A percentile compares a stretch with the other conserved stretches of the same genome.
phyloP scores from a whole-genome alignment of 2,888 invertebrate genomes.

The Scelioninae gen. 1 region DNA sequence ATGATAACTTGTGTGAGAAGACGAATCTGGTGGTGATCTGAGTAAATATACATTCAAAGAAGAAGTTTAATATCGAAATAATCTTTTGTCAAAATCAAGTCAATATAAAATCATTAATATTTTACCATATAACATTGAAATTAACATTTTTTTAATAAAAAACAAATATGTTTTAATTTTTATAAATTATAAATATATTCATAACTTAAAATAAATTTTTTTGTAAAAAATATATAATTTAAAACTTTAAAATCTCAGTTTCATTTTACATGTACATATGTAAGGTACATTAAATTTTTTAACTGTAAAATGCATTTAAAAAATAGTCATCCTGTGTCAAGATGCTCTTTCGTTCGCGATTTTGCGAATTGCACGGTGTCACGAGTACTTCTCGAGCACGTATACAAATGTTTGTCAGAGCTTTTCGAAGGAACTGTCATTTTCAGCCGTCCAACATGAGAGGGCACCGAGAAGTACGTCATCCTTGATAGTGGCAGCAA shows the following conservation, averaged over 20 bases:
- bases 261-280: no score
- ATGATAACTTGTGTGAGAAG: constrained; percentile 64
- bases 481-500: constrained; percentile 83
- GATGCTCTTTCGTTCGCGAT: constrained; percentile 39
- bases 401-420: constrained; percentile 64
- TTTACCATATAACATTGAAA: no score
- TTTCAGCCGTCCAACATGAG: constrained; percentile 95
- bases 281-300: no score
- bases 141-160: no score
- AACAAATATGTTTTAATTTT: no score
- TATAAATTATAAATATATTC: no score
- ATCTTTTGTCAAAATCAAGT: background rate
- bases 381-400: constrained; percentile 57
- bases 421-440: constrained; percentile 73
- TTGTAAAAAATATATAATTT: no score
- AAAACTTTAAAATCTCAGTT: no score
- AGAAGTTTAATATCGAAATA: background rate
- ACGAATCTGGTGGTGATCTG: constrained; percentile 51
- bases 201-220: no score
- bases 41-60: constrained; percentile 27
- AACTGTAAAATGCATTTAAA: constrained; percentile 30
- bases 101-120: no score
- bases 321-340: constrained; percentile 22
- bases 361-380: constrained; percentile 30
- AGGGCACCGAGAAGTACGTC: constrained; percentile 89